phyloP scores from a whole-genome alignment of 2,113 vertebrate genomes.

The Rissa tridactyla region DNA sequence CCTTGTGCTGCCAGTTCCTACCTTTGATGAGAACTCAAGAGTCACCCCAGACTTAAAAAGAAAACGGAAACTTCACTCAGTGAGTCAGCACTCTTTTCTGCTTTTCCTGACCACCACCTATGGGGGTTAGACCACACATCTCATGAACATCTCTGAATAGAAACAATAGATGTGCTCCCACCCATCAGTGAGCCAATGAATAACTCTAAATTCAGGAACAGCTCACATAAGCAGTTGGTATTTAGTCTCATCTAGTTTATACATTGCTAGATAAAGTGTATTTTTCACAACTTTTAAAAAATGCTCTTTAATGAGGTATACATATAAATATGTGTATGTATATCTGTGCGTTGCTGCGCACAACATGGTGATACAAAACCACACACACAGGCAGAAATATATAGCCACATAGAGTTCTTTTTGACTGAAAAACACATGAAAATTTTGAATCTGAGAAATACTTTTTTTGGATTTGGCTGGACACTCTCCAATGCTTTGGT shows the following conservation, averaged over 20 bases:
- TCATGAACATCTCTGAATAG: not conserved
- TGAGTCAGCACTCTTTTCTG: not conserved
- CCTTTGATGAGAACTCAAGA: not conserved
- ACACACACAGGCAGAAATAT: not conserved
- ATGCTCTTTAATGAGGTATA: not conserved
- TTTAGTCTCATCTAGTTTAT: not conserved
- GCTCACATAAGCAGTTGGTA: not conserved
- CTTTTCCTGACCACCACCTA: not conserved
- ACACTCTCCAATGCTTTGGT: not conserved
- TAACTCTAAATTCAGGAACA: not conserved
- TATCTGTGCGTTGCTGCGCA: not conserved
- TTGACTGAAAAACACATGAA: not conserved
- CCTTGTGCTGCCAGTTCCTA: not conserved
- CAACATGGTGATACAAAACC: not conserved
- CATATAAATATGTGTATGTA: not conserved
- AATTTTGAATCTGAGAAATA: not conserved
- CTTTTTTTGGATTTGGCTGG: not conserved
- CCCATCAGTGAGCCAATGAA: not conserved
- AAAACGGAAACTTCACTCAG: not conserved
- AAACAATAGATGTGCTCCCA: not conserved
- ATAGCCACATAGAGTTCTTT: not conserved
- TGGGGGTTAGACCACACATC: not conserved
- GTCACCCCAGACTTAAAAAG: not conserved
- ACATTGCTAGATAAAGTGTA: not conserved
- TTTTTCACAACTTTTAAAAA: not conserved